Evolutionary conservation across 2,888 invertebrate genomes (phyloP).

Genomic region (Geotrupes spiniger): DNA sequence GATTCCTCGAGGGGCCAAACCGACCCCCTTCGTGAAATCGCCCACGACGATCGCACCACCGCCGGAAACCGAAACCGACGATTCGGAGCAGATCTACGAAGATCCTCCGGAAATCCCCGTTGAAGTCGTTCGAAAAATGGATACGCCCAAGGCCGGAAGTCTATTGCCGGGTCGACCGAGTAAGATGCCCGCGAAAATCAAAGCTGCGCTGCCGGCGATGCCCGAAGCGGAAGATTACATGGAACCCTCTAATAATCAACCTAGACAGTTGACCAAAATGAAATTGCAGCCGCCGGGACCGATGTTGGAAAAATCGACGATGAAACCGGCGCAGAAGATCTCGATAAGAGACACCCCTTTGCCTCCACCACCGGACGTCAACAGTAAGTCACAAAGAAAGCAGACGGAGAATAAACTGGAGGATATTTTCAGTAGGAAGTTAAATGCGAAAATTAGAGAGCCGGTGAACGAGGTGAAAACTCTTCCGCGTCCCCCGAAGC

Average conservation of each 20-base stretch:
- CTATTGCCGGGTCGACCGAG: too few relatives aligned
- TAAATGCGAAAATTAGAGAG: too few relatives aligned
- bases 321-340: not conserved
- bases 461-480: too few relatives aligned
- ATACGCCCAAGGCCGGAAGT: not conserved
- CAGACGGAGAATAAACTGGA: not conserved
- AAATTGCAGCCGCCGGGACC: not conserved
- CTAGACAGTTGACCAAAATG: too few relatives aligned
- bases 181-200: too few relatives aligned
- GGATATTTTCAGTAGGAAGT: not conserved
- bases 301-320: not conserved
- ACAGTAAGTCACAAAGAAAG: not conserved
- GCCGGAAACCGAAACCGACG: not conserved
- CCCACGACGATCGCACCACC: too few relatives aligned
- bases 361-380: not conserved
- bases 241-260: too few relatives aligned
- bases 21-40: too few relatives aligned
- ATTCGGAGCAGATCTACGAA: conserved; percentile 8
- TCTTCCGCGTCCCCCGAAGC: conserved; percentile 3
- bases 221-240: too few relatives aligned
- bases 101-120: not conserved
- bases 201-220: not conserved
- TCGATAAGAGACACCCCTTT: not conserved
- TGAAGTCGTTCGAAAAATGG: not conserved
- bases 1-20: too few relatives aligned